These are phyloP conservation scores for Carterocephalus palaemon DNA, from an alignment of 2,888 invertebrate species.

Conservation along the genomic window DNA sequence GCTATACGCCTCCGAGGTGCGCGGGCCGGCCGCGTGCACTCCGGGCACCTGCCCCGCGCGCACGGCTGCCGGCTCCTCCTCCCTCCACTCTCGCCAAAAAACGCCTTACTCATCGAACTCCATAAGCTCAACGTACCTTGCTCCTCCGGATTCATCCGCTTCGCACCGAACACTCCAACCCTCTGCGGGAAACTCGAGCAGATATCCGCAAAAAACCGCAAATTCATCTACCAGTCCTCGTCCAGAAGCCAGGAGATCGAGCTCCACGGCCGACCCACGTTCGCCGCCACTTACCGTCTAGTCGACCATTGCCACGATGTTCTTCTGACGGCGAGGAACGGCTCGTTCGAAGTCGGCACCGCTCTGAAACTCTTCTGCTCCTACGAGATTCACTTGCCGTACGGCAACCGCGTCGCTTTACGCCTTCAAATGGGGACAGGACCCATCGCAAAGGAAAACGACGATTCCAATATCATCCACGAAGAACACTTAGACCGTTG, in stretches of 20 bases:
- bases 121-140: conserved; percentile 85
- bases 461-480: conserved; percentile 56
- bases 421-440: conserved; percentile 79
- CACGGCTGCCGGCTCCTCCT: conserved; percentile 78
- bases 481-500: conserved; percentile 65
- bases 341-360: conserved; percentile 82
- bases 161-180: conserved; percentile 69
- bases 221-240: conserved; percentile 74
- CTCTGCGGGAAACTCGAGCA: conserved; percentile 86
- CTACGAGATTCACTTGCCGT: conserved; percentile 84
- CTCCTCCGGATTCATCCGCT: conserved; percentile 79
- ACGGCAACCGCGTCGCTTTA: conserved; percentile 83
- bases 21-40: conserved; percentile 70
- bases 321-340: conserved; percentile 81
- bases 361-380: conserved; percentile 81
- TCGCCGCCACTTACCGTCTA: conserved; percentile 81
- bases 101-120: conserved; percentile 82
- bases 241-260: conserved; percentile 76
- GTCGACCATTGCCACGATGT: conserved; percentile 87
- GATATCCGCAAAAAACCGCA: conserved; percentile 77
- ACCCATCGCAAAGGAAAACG: conserved; percentile 52
- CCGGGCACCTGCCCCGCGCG: conserved; percentile 72
- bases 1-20: conserved; percentile 69
- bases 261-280: conserved; percentile 81
- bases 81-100: conserved; percentile 59